Base-by-base conservation (phyloP, 2,888 invertebrate species). In the Lepas anatifera region DNA sequence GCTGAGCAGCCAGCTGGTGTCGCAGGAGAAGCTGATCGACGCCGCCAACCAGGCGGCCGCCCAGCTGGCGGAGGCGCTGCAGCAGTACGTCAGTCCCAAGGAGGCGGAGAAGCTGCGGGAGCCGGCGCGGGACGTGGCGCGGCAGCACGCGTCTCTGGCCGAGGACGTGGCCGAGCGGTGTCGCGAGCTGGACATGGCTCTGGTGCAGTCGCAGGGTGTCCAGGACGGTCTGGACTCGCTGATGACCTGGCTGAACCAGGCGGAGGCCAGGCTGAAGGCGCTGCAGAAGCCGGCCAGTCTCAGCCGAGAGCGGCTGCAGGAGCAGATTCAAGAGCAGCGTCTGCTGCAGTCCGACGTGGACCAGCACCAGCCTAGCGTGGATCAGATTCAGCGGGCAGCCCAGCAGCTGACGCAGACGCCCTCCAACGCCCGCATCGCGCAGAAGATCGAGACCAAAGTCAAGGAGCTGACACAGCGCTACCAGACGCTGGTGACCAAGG, bases 191-290 rank as follows among this genome's bases (percentile, higher is more conserved):
- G 95, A 96, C 76, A 89, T 90, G 0, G 94, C 95, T 0, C 81
- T 96, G 68, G 88, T 95, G n/a, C 93, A 95, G 80, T 92, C 94
- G 70, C 96, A 96, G 81, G 95, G 94, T 1, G 88, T 96, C 2
- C 93, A 95, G 79, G 95, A 95, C 78, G 94, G 95, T 0, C 84
- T 95, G 0, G 95, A 95, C 77, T 87, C 91, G 37, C 86, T 96
- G 68, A 88, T 91, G 8, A 82, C 84, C 69, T 96, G 96, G 96
- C 82, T 96, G 69, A 89, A 88, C 73, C 88, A 89, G 75, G 89
- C 92, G 0, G 95, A 96, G 79, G 87, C 86, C 75, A 87, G 88
- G 75, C 88, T 91, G 79, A 92, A 92, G 85, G 88, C 78, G 83
- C 72, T 74, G 68, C 69, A n/a, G 84, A 87, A 90, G 73, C 92